A percentile compares a stretch with the other conserved stretches of the same genome.
These are phyloP conservation scores for Rachycentron canadum DNA, from an alignment of 2,797 vertebrate genomes.

Conservation along the genomic window DNA sequence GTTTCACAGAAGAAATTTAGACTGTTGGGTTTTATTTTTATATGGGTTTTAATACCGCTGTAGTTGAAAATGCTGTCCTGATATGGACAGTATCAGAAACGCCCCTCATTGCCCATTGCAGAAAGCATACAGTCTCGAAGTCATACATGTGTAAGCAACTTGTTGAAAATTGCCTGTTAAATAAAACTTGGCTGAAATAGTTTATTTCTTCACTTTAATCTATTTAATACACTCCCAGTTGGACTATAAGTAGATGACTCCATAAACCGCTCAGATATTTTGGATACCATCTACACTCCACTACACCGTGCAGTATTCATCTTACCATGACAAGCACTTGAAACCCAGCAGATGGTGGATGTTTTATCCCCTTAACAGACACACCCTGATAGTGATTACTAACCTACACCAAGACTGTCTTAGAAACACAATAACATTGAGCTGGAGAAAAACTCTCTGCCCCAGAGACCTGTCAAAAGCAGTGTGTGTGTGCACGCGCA, in stretches of 20 bases:
- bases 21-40: slow-evolving; percentile 9
- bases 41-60: slow-evolving; percentile 10
- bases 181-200: slow-evolving; percentile 20
- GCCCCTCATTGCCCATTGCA: background rate
- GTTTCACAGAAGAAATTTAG: slow-evolving; percentile 9
- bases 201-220: slow-evolving; percentile 56
- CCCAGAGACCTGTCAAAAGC: slow-evolving; percentile 33
- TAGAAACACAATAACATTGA: slow-evolving; percentile 43
- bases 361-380: slow-evolving; percentile 65
- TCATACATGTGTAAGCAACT: slow-evolving; percentile 14
- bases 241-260: slow-evolving; percentile 59
- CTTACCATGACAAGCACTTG: slow-evolving; percentile 64
- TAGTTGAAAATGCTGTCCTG: background rate
- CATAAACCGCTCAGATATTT: slow-evolving; percentile 67
- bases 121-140: background rate
- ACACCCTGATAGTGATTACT: slow-evolving; percentile 65
- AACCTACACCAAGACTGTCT: slow-evolving; percentile 31
- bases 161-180: slow-evolving; percentile 46
- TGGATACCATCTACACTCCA: slow-evolving; percentile 59
- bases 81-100: too few relatives aligned
- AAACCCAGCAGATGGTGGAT: slow-evolving; percentile 61
- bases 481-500: too few relatives aligned
- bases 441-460: slow-evolving; percentile 22
- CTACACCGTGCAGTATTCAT: slow-evolving; percentile 58
- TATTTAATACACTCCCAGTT: slow-evolving; percentile 54